Evolutionary conservation across 2,797 vertebrate species (phyloP), one percentile per base, ranked within the genome.

Genomic region (Sitta carolinensis): DNA sequence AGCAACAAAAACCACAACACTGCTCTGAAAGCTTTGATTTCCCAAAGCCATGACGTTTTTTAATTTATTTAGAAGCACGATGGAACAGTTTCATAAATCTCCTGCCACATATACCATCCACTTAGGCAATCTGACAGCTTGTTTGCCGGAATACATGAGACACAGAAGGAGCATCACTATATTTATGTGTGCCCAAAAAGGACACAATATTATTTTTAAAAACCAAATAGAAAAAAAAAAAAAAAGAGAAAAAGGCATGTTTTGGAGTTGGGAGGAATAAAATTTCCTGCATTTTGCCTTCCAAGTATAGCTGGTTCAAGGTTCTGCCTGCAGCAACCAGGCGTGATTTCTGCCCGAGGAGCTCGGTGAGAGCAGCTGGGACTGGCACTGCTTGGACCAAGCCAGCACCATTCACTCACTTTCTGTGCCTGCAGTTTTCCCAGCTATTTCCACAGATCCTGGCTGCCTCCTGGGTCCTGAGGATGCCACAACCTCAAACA

Each of bases 51-150:
- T 50, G 47, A 55, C 2, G 18, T 66, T 73, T 83, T 38, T 5
- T 4, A 66, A 72, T 72, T 63, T 70, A 68, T 68, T 87, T 89
- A 26, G 69, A 75, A 86, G 8, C 54, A 59, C 5, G 54, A 78
- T 55, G 76, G 81, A 90, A 84, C 50, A 68, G 64, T 81, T 83
- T 51, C 73, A 80, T 85, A 86, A 70, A 93, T 84, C 57, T 87
- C 58, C 76, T 75, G 73, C 77, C 79, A 75, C 30, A 21, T 36
- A 11, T 26, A 81, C 42, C 47, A 57, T 78, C 57, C 11, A 26
- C 48, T 81, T 3, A 12, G 72, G 34, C 55, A n/a, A 59, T 20
- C 21, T 74, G 80, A 84, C 87, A 84, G 50, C 45, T 34, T 3
- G 17, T 43, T 89, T 92, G 58, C 67, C n/a, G 59, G 54, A 66